phyloP scores from a whole-genome alignment of 2,888 invertebrate genomes.

The Thysanoteuthis rhombus region DNA sequence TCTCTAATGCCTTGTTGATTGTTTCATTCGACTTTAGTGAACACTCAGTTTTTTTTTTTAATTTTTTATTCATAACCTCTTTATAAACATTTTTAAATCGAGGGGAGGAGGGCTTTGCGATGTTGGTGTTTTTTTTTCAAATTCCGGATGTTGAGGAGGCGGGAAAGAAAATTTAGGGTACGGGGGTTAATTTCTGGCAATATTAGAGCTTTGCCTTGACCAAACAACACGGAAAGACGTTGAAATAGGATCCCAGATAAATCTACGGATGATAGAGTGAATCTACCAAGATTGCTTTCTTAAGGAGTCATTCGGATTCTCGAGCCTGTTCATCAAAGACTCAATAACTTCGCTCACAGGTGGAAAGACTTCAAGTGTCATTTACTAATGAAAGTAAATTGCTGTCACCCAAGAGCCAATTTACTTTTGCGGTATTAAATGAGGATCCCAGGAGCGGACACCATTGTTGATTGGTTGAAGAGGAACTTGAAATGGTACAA shows the following conservation, averaged over 20 bases:
- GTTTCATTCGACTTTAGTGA: neutral
- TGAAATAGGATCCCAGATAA: neutral
- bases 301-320: neutral
- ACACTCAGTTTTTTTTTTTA: no score
- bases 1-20: neutral
- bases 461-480: neutral
- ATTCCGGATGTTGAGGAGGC: neutral
- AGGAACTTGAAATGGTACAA: neutral
- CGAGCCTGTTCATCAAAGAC: neutral
- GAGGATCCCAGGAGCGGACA: neutral
- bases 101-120: neutral
- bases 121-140: no score
- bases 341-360: neutral
- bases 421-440: neutral
- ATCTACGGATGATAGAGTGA: neutral
- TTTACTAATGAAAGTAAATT: neutral
- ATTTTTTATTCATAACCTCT: neutral
- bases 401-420: neutral
- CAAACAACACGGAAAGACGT: neutral
- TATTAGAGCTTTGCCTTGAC: neutral
- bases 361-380: neutral
- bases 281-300: neutral
- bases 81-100: neutral
- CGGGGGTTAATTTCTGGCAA: neutral
- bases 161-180: neutral